phyloP scores from a whole-genome alignment of 1,140 invertebrate genomes.

The Drosophila lacertosa region DNA sequence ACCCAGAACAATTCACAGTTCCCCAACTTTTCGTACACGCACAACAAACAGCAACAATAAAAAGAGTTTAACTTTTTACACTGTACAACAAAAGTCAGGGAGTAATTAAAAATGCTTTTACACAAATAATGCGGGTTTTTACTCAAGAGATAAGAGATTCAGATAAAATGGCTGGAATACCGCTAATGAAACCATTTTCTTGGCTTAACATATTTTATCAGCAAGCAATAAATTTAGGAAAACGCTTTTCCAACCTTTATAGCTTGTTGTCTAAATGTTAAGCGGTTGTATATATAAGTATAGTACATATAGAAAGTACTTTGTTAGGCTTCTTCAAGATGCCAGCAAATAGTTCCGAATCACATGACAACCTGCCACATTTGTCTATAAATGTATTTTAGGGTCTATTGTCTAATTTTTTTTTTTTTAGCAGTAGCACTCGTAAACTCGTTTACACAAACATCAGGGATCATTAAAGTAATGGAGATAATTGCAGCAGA shows the following conservation, averaged over 20 bases:
- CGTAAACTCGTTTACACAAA: not conserved
- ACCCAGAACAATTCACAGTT: conserved; percentile 71
- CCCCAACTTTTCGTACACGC: conserved; percentile 57
- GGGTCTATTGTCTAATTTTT: not conserved
- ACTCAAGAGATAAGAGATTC: no score
- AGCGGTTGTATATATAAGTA: no score
- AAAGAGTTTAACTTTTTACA: no score
- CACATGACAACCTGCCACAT: not conserved
- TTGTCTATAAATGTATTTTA: conserved; percentile 10
- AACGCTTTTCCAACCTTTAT: no score
- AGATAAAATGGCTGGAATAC: no score
- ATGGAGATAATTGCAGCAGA: conserved; percentile 5
- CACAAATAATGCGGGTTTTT: not conserved
- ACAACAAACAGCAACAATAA: conserved; percentile 48
- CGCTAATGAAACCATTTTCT: no score
- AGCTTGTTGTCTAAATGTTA: no score
- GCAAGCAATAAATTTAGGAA: no score
- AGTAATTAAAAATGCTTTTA: not conserved
- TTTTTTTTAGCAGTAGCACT: conserved; percentile 1
- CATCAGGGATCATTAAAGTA: conserved; percentile 26
- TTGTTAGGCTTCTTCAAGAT: no score
- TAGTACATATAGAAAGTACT: no score
- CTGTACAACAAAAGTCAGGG: conserved; percentile 25
- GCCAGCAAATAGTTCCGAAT: no score
- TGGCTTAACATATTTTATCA: no score